Base-by-base conservation (phyloP, 53 echinoderm and acorn worm species). In the Antedon mediterranea region DNA sequence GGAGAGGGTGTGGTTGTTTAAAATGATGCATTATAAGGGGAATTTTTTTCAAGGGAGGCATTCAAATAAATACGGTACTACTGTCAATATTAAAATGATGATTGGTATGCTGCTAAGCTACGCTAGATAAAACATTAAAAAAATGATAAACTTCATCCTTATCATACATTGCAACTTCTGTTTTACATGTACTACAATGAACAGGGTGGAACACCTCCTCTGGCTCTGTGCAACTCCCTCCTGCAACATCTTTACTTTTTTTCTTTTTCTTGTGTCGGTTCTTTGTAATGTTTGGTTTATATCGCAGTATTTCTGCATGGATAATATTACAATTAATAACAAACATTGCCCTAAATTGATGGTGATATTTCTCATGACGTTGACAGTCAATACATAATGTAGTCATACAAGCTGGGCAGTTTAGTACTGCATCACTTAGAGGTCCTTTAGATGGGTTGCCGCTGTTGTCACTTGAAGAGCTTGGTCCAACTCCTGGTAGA, bases 401-500 rank as follows among this genome's bases (percentile, higher is more conserved):
- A 18, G 98, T 90, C 86, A 98, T 77, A 73, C 98, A 98, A 0
- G 98, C 98, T 15, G 98, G 98, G 74, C 98, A 98, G 90, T 92
- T 98, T 74, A 98, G 43, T 30, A 98, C 80, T 18, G 98, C 98
- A 72, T 98, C 98, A 33, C 88, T 90, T 71, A 83, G 82, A 3
- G 81, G 85, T 34, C 34, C 32, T 30, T 34, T 70, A 20, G 32
- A 71, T 28, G 71, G 26, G 23, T 33, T 32, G 23, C 2, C 31
- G 5, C 30, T 81, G 15, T 28, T 20, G 14, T 30, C 44, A 32
- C 34, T 28, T 28, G 77, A 43, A 28, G 72, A 13, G 78, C 34
- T 27, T 29, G 28, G 31, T 79, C 34, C 30, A 57, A 23, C 71
- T 28, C 73, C 8, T 28, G 15, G 30, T n/a, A 11, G 72, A 1